Evolutionary conservation across 2,113 vertebrate species (phyloP).

Genomic region (Trochalopteron elliotii): DNA sequence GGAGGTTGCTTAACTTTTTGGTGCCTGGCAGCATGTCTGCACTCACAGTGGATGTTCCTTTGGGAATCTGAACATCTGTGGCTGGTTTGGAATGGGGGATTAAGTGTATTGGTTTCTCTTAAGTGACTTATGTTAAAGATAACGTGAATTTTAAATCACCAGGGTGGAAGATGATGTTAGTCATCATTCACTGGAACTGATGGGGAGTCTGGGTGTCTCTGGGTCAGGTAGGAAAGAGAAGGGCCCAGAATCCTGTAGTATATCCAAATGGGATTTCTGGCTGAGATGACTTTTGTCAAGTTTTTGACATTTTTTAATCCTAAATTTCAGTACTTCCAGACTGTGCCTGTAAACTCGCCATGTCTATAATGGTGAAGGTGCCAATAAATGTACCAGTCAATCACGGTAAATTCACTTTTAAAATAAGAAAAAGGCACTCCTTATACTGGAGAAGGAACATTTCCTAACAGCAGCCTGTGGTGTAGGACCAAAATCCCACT

Average conservation of each 20-base stretch:
- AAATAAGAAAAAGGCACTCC: not conserved
- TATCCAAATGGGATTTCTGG: not conserved
- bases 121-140: not conserved
- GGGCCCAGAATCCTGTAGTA: not conserved
- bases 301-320: conserved; percentile 12
- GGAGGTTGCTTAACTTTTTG: not conserved
- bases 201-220: not conserved
- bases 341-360: conserved; percentile 51
- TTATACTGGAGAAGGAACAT: not conserved
- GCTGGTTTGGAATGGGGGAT: not conserved
- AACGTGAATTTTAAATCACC: not conserved
- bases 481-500: conserved; percentile 41
- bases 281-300: not conserved
- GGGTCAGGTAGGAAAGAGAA: not conserved
- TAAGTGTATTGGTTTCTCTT: conserved; percentile 8
- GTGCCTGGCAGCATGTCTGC: conserved; percentile 18
- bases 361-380: conserved; percentile 47
- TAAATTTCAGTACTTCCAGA: conserved; percentile 35
- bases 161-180: not conserved
- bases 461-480: conserved; percentile 11
- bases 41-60: not conserved
- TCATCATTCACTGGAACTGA: not conserved
- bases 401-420: not conserved
- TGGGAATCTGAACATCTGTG: not conserved
- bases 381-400: conserved; percentile 8